Base-by-base conservation (phyloP, 2,797 vertebrate genomes). In the Cossypha polioptera region DNA sequence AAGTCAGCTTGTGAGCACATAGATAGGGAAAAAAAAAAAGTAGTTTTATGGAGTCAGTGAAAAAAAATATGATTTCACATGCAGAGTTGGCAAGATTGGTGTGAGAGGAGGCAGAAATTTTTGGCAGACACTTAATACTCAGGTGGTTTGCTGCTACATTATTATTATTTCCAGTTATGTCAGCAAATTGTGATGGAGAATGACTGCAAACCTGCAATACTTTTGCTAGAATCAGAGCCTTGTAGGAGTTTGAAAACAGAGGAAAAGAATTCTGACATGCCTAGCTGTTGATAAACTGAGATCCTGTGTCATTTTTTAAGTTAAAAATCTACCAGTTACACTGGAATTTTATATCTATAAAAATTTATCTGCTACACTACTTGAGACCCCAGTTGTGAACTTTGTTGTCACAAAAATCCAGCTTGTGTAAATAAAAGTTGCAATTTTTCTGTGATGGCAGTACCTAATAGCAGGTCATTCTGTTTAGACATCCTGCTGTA, bases 151-250 rank as follows among this genome's bases (percentile, higher is more conserved):
- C 57, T 92, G 54, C 58, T 81, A 35, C 33, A 3, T 4, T 74
- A 77, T 82, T 40, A 75, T n/a, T 93, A 82, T 93, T 94, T 92
- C 47, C 78, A 85, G 45, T 38, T 78, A 61, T 45, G 76, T 84
- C 90, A 90, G 62, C 4, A 13, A 88, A 91, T 86, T 36, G 16
- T 31, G 29, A n/a, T n/a, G 57, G 40, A 79, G 66, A 68, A 72
- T 61, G 47, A 61, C 20, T 63, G 28, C 28, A 88, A 69, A 38
- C 53, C 21, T 66, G 26, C 28, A 88, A 67, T 15, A 71, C 10
- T 80, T 74, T 10, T 71, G 22, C 16, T 71, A 29, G 35, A 75
- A 51, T 58, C 33, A 72, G 48, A 74, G 16, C 12, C 25, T 35
- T 15, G 21, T 73, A 38, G 3, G 36, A 57, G 28, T 17, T 24